Evolutionary conservation across 2,113 vertebrate genomes (phyloP).

Genomic region (Bufo bufo): DNA sequence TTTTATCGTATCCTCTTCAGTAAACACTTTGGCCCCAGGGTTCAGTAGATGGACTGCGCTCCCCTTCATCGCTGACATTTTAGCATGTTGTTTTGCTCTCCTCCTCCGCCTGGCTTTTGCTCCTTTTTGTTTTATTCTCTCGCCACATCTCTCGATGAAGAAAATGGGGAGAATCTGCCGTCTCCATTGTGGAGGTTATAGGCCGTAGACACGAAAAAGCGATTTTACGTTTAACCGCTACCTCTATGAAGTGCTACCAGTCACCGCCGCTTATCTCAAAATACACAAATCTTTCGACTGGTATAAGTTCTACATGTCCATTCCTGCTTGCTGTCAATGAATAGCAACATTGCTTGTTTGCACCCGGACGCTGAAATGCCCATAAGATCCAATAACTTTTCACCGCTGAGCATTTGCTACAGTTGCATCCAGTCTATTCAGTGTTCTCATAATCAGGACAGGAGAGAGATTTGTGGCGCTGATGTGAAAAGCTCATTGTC

Average conservation of each 20-base stretch:
- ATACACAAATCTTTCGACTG: neutral
- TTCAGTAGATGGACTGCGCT: neutral
- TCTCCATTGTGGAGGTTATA: no score
- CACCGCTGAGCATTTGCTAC: neutral
- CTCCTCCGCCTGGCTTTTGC: constrained; percentile 24
- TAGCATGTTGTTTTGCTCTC: constrained; percentile 5
- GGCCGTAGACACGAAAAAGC: no score
- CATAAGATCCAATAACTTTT: neutral
- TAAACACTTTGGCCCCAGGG: neutral
- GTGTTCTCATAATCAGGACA: no score
- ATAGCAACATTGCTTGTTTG: neutral
- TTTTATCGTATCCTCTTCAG: neutral
- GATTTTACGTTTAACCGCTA: no score
- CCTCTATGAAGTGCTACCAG: neutral
- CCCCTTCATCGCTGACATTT: constrained; percentile 6
- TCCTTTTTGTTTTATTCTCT: neutral
- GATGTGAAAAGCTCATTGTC: no score
- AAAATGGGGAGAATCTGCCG: neutral
- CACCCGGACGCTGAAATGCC: neutral
- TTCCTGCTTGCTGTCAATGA: neutral
- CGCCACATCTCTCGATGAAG: neutral
- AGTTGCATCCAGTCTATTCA: neutral
- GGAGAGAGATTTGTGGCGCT: no score
- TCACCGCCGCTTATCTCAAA: neutral
- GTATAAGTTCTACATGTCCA: neutral